phyloP scores from a whole-genome alignment of 2,113 vertebrate genomes.

The Tupaia chinensis region DNA sequence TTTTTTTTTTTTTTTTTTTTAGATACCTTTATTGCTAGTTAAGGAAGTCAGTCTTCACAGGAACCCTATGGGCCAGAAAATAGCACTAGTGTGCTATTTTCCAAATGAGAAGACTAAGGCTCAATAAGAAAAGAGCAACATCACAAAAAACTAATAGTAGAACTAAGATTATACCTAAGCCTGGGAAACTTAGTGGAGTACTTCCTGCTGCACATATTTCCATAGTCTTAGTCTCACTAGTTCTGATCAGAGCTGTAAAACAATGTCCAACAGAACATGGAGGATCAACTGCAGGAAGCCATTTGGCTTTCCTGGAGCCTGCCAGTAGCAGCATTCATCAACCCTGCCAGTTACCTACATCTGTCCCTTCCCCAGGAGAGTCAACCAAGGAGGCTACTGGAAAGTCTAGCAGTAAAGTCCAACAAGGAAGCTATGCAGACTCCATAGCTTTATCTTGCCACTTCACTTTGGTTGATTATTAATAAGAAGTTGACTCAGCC shows the following conservation, averaged over 20 bases:
- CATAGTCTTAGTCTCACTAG: neutral
- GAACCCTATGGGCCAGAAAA: neutral
- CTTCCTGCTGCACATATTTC: neutral
- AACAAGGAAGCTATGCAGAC: neutral
- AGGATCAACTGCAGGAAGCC: neutral
- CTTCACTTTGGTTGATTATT: neutral
- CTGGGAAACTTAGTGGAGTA: neutral
- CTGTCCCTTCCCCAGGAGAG: neutral
- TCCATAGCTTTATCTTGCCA: neutral
- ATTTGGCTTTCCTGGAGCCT: neutral
- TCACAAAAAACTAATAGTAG: neutral
- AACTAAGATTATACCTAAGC: neutral
- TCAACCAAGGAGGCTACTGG: neutral
- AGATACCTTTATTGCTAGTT: neutral
- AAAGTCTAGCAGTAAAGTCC: neutral
- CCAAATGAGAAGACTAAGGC: neutral
- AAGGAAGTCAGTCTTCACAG: neutral
- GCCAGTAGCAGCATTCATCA: neutral
- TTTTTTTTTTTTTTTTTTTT: neutral
- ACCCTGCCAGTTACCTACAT: neutral
- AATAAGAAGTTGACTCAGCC: neutral
- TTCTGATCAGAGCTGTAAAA: neutral
- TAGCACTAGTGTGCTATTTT: constrained; percentile 2
- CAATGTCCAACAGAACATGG: too few species aligned
- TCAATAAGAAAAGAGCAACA: neutral